Percentiles rank a stretch among this genome's conserved stretches.
Conservation (phyloP, 2,113 vertebrate species). For the Origma solitaria region DNA sequence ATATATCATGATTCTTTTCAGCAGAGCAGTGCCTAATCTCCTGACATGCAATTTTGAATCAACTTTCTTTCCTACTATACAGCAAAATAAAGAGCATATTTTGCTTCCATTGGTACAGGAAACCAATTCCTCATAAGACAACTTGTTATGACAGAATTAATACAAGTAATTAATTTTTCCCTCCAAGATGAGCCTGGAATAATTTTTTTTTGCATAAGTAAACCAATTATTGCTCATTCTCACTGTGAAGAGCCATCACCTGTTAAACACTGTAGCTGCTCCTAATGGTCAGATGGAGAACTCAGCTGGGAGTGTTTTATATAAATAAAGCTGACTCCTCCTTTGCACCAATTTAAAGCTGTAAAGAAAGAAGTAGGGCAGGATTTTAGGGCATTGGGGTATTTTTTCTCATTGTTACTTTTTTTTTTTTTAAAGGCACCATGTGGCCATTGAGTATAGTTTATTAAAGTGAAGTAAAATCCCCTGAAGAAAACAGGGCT, state of each 20-base stretch:
- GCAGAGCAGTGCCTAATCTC: neutral
- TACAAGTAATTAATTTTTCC: neutral
- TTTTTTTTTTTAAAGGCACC: neutral
- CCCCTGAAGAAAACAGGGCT: neutral
- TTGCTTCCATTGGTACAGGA: neutral
- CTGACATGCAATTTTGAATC: neutral
- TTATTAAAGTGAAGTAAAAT: neutral
- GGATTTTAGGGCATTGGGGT: neutral
- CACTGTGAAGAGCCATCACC: neutral
- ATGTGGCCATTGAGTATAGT: neutral
- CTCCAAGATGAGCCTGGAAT: neutral
- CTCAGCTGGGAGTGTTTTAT: neutral
- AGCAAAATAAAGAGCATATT: neutral
- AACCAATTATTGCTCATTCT: neutral
- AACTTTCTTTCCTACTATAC: neutral
- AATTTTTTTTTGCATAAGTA: neutral
- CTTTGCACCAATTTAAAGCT: constrained; percentile 16
- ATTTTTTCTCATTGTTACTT: neutral
- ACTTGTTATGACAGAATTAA: neutral
- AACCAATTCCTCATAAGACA: neutral
- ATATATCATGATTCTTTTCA: neutral
- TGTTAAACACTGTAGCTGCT: neutral
- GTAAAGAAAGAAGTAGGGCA: neutral
- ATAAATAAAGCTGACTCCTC: constrained; percentile 19
- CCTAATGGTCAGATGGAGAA: constrained; percentile 7